These are phyloP conservation scores for Ochlodes sylvanus DNA, from an alignment of 2,888 invertebrate genomes.

Conservation along the genomic window DNA sequence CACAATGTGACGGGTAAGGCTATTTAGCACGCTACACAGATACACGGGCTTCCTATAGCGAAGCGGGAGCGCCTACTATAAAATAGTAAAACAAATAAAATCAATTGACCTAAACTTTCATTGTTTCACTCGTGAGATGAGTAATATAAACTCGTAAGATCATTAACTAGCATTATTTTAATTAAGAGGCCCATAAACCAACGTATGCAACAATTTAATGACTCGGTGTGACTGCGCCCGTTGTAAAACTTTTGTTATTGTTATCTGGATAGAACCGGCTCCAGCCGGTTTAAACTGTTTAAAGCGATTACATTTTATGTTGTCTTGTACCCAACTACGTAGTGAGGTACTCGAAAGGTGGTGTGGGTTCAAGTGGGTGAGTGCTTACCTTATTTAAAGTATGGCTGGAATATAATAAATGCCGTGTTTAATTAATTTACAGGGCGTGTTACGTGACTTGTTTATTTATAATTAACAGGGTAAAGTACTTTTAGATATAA, in stretches of 20 bases:
- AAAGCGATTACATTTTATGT: neutral
- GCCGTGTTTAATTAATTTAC: too few species aligned
- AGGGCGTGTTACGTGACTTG: too few species aligned
- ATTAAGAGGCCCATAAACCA: slow-evolving; percentile 6
- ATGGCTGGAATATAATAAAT: too few species aligned
- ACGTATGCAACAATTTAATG: slow-evolving; percentile 41
- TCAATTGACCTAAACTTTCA: neutral
- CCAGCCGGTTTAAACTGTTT: neutral
- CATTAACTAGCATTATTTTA: neutral
- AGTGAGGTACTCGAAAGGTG: too few species aligned
- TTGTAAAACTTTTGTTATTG: slow-evolving; percentile 48
- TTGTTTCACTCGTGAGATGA: neutral
- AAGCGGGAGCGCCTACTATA: too few species aligned
- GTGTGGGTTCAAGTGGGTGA: too few species aligned
- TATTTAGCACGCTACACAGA: too few species aligned
- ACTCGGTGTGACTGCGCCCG: slow-evolving; percentile 48
- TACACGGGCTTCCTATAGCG: too few species aligned
- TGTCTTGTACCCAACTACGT: neutral
- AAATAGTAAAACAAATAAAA: neutral
- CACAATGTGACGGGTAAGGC: too few species aligned
- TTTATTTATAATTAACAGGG: too few species aligned
- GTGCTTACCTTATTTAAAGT: too few species aligned
- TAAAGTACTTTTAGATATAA: too few species aligned
- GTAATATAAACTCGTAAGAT: neutral
- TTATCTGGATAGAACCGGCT: neutral